These are phyloP conservation scores for Tupiocoris notatus DNA, from an alignment of 2,888 invertebrate genomes.

Conservation along the genomic window DNA sequence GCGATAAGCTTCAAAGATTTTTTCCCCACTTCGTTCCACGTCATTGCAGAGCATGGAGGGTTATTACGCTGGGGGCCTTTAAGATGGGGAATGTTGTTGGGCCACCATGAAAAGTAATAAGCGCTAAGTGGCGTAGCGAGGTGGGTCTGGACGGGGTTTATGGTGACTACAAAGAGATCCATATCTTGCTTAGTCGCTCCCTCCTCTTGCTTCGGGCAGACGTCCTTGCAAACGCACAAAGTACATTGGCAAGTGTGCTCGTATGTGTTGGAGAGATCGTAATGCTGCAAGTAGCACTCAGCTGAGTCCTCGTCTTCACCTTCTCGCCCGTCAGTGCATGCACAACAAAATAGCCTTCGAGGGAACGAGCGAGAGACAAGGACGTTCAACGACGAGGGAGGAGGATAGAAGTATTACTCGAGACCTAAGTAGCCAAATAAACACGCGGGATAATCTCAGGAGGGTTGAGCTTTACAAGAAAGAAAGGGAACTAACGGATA, in stretches of 20 bases:
- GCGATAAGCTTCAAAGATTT: not conserved
- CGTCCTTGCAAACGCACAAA: not conserved
- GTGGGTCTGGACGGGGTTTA: slow-evolving; percentile 3
- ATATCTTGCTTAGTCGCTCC: slow-evolving; percentile 6
- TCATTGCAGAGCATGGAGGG: not conserved
- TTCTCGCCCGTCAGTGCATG: not conserved
- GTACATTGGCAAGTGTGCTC: not conserved
- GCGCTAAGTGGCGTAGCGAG: slow-evolving; percentile 26
- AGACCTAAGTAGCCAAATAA: slow-evolving; percentile 37
- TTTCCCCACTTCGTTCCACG: too few species aligned
- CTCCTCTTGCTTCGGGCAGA: not conserved
- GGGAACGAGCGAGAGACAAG: not conserved
- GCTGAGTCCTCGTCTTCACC: not conserved
- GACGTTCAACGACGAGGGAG: not conserved
- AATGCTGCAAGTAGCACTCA: slow-evolving; percentile 15
- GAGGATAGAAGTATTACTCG: slow-evolving; percentile 3
- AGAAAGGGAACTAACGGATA: not conserved
- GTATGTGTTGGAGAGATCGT: not conserved
- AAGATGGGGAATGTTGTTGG: not conserved
- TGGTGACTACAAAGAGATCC: slow-evolving; percentile 37
- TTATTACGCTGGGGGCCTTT: not conserved
- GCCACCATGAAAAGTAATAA: slow-evolving; percentile 29
- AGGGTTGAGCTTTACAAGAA: slow-evolving; percentile 2
- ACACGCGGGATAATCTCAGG: slow-evolving; percentile 35
- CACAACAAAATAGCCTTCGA: not conserved